A percentile compares a stretch with the other conserved stretches of the same genome.
These are phyloP conservation scores for Sinocyclocheilus anophthalmus DNA, from an alignment of 2,113 vertebrate genomes.

Conservation along the genomic window DNA sequence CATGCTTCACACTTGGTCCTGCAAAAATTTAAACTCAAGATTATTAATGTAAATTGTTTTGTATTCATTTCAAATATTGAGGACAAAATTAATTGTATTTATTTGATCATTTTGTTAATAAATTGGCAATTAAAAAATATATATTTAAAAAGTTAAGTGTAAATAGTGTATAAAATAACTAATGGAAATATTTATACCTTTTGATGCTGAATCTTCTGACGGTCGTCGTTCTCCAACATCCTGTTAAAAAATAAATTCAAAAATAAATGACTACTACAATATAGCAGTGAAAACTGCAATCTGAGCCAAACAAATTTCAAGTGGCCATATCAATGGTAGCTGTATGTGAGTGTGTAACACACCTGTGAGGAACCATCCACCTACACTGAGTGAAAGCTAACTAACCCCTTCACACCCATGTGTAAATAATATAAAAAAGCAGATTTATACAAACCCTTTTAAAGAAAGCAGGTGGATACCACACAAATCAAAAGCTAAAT, in stretches of 20 bases:
- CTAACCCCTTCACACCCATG: conserved; percentile 49
- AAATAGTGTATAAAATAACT: too few relatives aligned
- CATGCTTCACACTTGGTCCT: conserved; percentile 83
- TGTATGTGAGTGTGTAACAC: not conserved
- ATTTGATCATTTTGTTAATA: not conserved
- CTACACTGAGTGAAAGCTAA: not conserved
- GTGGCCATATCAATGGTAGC: not conserved
- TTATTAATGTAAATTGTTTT: not conserved
- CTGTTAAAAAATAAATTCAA: not conserved
- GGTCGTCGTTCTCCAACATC: too few relatives aligned
- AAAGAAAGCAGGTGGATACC: conserved; percentile 68
- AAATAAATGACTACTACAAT: not conserved
- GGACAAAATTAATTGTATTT: not conserved
- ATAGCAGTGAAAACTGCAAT: not conserved
- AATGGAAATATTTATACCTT: too few relatives aligned
- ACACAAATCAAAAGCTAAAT: conserved; percentile 66
- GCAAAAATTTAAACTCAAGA: conserved; percentile 59
- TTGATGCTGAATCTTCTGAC: too few relatives aligned
- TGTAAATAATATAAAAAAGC: conserved; percentile 43
- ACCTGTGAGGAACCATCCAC: too few relatives aligned
- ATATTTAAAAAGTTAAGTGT: too few relatives aligned
- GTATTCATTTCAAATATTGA: not conserved
- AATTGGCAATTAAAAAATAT: not conserved
- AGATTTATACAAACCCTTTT: conserved; percentile 52
- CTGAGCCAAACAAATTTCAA: conserved; percentile 5